These are phyloP conservation scores for Schizothorax lantsangensis DNA, from an alignment of 2,797 vertebrate species.

Conservation along the genomic window DNA sequence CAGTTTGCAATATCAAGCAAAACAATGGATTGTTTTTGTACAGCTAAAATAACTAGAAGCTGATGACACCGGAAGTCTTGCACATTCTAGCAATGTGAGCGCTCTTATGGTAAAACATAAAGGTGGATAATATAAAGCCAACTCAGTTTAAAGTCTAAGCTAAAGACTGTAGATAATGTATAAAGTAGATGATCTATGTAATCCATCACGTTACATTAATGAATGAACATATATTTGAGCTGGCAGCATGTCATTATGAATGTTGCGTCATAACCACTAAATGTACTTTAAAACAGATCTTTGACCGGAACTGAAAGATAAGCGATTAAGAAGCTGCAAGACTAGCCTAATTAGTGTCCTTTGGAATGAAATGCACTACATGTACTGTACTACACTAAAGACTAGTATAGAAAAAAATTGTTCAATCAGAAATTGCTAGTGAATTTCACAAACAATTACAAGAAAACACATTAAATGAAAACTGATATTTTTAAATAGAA, in stretches of 20 bases:
- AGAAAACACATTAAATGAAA: not conserved
- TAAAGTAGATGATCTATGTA: not conserved
- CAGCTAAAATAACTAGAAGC: not conserved
- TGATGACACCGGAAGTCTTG: not conserved
- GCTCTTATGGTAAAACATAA: not conserved
- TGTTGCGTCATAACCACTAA: not conserved
- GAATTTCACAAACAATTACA: no score
- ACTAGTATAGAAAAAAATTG: not conserved
- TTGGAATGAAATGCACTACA: not conserved
- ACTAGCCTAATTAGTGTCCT: not conserved
- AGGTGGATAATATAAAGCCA: not conserved
- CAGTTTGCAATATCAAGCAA: not conserved
- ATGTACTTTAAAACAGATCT: conserved; percentile 19
- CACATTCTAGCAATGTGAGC: not conserved
- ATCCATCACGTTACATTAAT: not conserved
- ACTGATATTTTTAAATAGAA: not conserved
- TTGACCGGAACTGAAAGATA: not conserved
- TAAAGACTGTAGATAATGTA: conserved; percentile 5
- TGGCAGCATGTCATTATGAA: not conserved
- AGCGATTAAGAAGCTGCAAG: not conserved
- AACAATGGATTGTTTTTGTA: not conserved
- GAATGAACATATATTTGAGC: not conserved
- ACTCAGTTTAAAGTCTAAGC: not conserved
- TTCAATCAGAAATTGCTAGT: not conserved
- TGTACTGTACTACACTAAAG: not conserved